These are phyloP conservation scores for Busseola fusca DNA, from an alignment of 2,888 invertebrate genomes.

Conservation along the genomic window DNA sequence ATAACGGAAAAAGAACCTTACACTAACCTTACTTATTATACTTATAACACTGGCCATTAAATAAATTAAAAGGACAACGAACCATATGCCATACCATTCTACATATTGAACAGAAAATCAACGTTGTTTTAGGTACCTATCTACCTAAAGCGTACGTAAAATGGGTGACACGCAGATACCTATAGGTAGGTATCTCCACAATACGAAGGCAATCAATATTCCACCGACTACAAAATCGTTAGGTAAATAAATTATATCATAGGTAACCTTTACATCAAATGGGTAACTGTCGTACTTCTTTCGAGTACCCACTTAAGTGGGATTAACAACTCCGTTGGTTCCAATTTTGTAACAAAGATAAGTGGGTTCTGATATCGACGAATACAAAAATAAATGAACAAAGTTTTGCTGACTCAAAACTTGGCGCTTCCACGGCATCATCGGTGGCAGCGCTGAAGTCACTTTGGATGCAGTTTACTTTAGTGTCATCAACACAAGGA, in stretches of 20 bases:
- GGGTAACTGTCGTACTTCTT: not conserved
- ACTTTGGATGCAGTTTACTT: not conserved
- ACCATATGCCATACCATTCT: not conserved
- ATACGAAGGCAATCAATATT: not conserved
- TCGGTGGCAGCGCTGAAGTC: not conserved
- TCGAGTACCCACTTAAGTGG: not conserved
- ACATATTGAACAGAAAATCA: conserved; percentile 7
- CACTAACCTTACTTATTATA: not conserved
- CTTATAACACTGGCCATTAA: conserved; percentile 9
- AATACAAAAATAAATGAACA: not conserved
- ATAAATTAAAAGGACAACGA: conserved; percentile 37
- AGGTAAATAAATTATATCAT: not conserved
- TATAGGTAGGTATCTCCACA: not conserved
- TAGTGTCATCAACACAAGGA: not conserved
- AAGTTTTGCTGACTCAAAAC: not conserved
- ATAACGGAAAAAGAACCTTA: conserved; percentile 15
- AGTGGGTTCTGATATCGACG: not conserved
- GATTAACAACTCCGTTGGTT: not conserved
- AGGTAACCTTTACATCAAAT: not conserved
- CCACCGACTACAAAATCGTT: not conserved
- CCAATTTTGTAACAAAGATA: not conserved
- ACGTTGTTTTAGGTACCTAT: not conserved
- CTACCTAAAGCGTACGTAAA: too few species aligned
- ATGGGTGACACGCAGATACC: not conserved
- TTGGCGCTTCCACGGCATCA: not conserved